These are phyloP conservation scores for Centrocercus urophasianus DNA, from an alignment of 2,113 vertebrate genomes.

Conservation along the genomic window DNA sequence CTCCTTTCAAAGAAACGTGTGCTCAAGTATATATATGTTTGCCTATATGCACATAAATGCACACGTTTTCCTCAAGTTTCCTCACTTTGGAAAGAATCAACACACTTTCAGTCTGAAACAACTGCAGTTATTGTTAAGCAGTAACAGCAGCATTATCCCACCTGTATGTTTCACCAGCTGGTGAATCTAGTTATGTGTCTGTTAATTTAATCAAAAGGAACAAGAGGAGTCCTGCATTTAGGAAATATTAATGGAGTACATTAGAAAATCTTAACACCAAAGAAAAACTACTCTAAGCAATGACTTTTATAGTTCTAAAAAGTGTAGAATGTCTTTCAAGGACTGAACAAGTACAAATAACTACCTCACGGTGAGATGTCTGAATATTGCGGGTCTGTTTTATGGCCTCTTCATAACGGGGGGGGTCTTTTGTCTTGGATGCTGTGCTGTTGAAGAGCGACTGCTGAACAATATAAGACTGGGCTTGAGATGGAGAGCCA, in stretches of 20 bases:
- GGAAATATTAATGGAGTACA: not conserved
- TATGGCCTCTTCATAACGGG: slow-evolving; percentile 95
- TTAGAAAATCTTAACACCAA: not conserved
- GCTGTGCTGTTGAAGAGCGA: slow-evolving; percentile 79
- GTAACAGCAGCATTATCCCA: not conserved
- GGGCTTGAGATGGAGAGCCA: slow-evolving; percentile 79
- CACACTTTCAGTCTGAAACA: not conserved
- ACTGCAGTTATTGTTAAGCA: not conserved
- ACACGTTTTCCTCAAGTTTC: not conserved
- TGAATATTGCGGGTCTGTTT: slow-evolving; percentile 90
- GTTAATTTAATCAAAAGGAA: not conserved
- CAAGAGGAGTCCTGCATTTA: not conserved
- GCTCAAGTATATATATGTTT: not conserved
- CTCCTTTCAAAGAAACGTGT: not conserved
- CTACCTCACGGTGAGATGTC: slow-evolving; percentile 83
- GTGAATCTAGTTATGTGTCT: not conserved
- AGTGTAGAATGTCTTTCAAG: not conserved
- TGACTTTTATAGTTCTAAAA: not conserved
- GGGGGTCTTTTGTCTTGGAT: slow-evolving; percentile 90
- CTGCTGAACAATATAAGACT: slow-evolving; percentile 80
- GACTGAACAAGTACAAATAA: not conserved
- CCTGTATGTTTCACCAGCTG: not conserved
- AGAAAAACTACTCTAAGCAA: not conserved
- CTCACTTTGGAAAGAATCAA: not conserved
- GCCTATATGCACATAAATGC: not conserved